These are phyloP conservation scores for Semibalanus balanoides DNA, from an alignment of 1,140 invertebrate species.

Conservation along the genomic window DNA sequence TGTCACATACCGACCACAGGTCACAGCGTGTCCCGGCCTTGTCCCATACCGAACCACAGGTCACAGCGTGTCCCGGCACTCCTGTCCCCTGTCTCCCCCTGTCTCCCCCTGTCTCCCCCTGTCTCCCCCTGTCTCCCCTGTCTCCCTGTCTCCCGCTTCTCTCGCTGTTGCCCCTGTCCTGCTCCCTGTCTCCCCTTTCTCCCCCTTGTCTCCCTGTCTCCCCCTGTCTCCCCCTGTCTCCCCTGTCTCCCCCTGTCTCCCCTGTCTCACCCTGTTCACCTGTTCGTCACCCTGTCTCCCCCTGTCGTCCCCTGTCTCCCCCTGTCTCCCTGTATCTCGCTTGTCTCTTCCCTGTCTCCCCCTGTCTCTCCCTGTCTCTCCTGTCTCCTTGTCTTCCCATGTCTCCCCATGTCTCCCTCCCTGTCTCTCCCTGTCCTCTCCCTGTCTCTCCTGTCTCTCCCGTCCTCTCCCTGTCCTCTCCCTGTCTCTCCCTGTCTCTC, in stretches of 20 bases:
- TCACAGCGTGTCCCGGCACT: too few relatives aligned
- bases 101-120: too few relatives aligned
- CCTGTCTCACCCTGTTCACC: not conserved
- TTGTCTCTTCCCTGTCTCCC: not conserved
- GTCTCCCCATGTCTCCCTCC: slow-evolving; percentile 3
- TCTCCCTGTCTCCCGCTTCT: slow-evolving; percentile 8
- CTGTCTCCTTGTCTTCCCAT: slow-evolving; percentile 1
- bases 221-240: slow-evolving; percentile 10
- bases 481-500: slow-evolving; percentile 7
- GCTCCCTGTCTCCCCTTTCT: not conserved
- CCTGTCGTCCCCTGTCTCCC: not conserved
- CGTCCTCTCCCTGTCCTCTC: slow-evolving; percentile 6
- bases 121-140: too few relatives aligned
- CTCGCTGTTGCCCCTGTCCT: not conserved
- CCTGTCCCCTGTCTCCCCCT: not conserved
- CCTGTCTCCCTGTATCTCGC: not conserved
- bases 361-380: slow-evolving; percentile 4
- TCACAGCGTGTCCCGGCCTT: too few relatives aligned
- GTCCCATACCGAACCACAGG: too few relatives aligned
- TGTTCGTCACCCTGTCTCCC: not conserved
- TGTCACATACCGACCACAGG: too few relatives aligned
- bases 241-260: not conserved
- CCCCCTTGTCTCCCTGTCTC: slow-evolving; percentile 10
- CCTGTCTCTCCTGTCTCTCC: slow-evolving; percentile 4
- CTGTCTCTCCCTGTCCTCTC: slow-evolving; percentile 1